Base-by-base conservation (phyloP, 2,797 vertebrate species). In the Syngnathus rostellatus region DNA sequence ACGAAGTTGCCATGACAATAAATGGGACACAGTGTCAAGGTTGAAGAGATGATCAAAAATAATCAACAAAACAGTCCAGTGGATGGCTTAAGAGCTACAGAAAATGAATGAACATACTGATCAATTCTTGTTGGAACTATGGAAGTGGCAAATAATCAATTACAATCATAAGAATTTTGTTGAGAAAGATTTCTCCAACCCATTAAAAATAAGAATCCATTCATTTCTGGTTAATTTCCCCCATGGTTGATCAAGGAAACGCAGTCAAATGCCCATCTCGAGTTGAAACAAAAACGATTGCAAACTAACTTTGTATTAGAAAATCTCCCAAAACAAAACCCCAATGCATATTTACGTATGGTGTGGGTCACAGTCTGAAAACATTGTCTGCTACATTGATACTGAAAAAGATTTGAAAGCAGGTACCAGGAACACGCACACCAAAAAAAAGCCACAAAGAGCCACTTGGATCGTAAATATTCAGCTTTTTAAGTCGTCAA, bases 11-110 rank as follows among this genome's bases (percentile, higher is more conserved):
- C 83, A 81, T 78, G 78, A 81, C 75, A 76, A 85, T 73, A 65
- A 78, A 46, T 46, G 73, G 31, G 31, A 31, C 75, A 69, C 79
- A 73, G 81, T 76, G 68, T 80, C 23, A 23, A 81, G 74, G 76
- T 81, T 69, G 68, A 72, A 65, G 74, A 85, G 63, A 82, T 81
- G 77, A 82, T 83, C 71, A 78, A 65, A 51, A n/a, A 10, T 9
- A 51, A 9, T n/a, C 9, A 38, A 60, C 63, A 75, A 75, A 88
- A 85, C 68, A 78, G 83, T 85, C 81, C 81, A 79, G 80, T 16
- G 31, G 82, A 87, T 87, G 83, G 84, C 85, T 86, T 86, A 79
- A 85, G 83, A 82, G 82, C 81, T 82, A 81, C 76, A 73, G 68
- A 68, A 78, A 83, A 75, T 62, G 66, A 73, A 68, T 62, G 73